Base-by-base conservation (phyloP, 2,888 invertebrate species). In the Drosophila leonis region DNA sequence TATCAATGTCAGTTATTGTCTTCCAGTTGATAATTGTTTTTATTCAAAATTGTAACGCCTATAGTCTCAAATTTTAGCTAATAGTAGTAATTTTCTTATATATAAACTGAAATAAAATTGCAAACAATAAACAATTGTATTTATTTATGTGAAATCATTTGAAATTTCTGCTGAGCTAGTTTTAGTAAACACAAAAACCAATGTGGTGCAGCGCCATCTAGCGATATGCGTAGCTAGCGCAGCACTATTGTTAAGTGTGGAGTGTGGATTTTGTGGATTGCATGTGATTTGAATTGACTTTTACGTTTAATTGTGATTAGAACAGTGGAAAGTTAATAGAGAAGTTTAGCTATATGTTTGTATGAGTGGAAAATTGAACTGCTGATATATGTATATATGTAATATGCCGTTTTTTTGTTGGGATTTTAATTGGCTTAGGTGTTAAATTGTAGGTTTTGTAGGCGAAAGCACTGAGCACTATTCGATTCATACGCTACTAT, bases 1-100 rank as follows among this genome's bases (percentile, higher is more conserved):
- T 51, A 48, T 69, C 54, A 57, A 69, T 75, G 73, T 76, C 83
- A 63, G 61, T 68, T 79, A 68, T 65, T 77, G 89, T 85, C 84
- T 85, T 85, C 89, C 89, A 81, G 56, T 48, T 49, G 41, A 7
- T 46, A 55, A 46, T 63, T 59, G 62, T 57, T 49, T 46, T 31
- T 24, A 9, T 29, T 31, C 37, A 13, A 57, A 65, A 54, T 54
- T 75, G 29, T 70, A 57, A 64, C 39, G 57, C 15, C 35, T 44
- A 49, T 79, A 79, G 79, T 65, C 52, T 75, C 79, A 77, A 75
- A 77, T 79, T 66, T 74, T 77, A 77, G 70, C 18, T 63, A 39
- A 63, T 75, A 65, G 42, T 62, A 74, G 60, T 35, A 27, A 37
- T 49, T 29, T 67, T 59, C 54, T 20, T 78, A 68, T 57, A 59